Evolutionary conservation across 1,140 invertebrate species (phyloP), one percentile per base, ranked within the genome.

Genomic region (Metopolophium dirhodum): DNA sequence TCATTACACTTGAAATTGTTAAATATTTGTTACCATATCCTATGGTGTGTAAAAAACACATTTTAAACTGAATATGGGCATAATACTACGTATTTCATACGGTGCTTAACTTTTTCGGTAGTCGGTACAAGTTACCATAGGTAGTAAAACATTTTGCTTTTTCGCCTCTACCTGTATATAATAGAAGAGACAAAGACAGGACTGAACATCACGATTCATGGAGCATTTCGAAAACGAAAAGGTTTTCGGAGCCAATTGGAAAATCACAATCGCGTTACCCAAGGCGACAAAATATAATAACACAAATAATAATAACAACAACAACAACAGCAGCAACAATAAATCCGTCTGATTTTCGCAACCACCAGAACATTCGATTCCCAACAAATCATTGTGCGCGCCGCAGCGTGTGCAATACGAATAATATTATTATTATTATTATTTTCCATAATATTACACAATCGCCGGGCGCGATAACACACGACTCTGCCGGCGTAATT

Each of bases 401-500:
- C 30, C 18, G 61, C 61, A 41, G 35, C 82, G 83, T 85, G 37
- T 85, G 35, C 82, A 23, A 41, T 23, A 41, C 82, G 35, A 85
- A 85, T 41, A 85, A 11, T 85, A 85, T 85, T 26, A 85, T 26
- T 85, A 85, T 85, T 26, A 85, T 26, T 85, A 85, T 85, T 26
- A 41, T 41, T 85, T 45, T 85, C 61, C 61, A 45, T 85, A 85
- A 85, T 26, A 85, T 85, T 85, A 85, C 41, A 85, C 83, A 85
- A 85, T 11, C 41, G 11, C 45, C 9, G n/a, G 1, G 37, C 4
- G 37, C 83, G 14, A 77, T 18, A 77, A n/a, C 18, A 86, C 26
- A 47, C 30, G 85, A 86, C 26, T 86, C n/a, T 47, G 85, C 6
- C 23, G 14, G 45, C 85, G 45, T 47, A 86, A 86, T 86, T 47